Percentiles rank a stretch among this genome's conserved stretches.
phyloP scores from a whole-genome alignment of 1,140 invertebrate species.

The Sitodiplosis mosellana region DNA sequence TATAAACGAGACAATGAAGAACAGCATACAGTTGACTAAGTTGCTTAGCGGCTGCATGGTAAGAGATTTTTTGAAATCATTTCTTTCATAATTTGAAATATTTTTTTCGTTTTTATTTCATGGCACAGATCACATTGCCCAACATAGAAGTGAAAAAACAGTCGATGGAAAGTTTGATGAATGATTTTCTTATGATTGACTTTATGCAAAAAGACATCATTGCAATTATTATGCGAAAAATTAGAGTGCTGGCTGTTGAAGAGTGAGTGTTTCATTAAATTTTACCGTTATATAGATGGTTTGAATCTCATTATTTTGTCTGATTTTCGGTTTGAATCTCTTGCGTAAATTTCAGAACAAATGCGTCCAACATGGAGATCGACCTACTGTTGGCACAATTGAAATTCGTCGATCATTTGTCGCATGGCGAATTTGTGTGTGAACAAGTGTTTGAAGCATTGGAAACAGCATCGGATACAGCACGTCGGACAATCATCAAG shows the following conservation, averaged over 20 bases:
- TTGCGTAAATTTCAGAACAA: constrained; percentile 10
- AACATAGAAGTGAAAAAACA: constrained; percentile 16
- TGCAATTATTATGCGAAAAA: constrained; percentile 22
- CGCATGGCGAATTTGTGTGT: constrained; percentile 15
- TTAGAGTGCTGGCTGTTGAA: constrained; percentile 15
- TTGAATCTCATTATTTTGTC: neutral
- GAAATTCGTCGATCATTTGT: constrained; percentile 14
- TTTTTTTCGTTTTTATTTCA: neutral
- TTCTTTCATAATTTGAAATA: neutral
- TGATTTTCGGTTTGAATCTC: neutral
- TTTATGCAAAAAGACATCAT: constrained; percentile 23
- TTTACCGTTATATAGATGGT: neutral
- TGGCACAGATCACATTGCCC: constrained; percentile 11
- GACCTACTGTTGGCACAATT: constrained; percentile 15
- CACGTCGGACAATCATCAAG: constrained; percentile 16
- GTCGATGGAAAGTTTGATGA: constrained; percentile 27
- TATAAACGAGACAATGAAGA: constrained; percentile 17
- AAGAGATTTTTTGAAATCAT: neutral
- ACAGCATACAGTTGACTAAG: constrained; percentile 21
- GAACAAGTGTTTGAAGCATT: constrained; percentile 14
- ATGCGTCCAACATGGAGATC: constrained; percentile 7
- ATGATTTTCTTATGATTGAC: constrained; percentile 26
- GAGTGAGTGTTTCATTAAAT: no score
- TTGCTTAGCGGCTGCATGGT: constrained; percentile 16
- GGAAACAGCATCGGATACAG: constrained; percentile 8